A percentile compares a stretch with the other conserved stretches of the same genome.
phyloP scores from a whole-genome alignment of 2,888 invertebrate genomes.

The Fragum sueziense region DNA sequence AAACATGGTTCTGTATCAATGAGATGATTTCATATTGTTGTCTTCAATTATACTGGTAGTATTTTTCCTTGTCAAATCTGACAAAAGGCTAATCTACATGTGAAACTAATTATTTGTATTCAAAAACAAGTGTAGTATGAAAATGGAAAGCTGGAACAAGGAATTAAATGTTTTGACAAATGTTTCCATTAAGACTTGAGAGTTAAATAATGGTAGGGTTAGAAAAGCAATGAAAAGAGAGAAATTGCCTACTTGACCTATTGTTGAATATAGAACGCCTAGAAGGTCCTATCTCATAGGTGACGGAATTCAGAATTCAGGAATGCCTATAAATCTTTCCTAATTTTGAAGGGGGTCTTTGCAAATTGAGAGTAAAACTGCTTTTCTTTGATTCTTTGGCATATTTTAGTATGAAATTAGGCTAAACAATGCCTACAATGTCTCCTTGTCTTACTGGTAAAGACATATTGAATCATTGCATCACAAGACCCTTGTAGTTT shows the following conservation, averaged over 20 bases:
- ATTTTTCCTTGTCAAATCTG: too few species aligned
- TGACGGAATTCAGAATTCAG: conserved; percentile 18
- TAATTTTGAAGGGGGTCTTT: conserved; percentile 10
- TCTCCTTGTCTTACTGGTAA: not conserved
- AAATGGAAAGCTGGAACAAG: too few species aligned
- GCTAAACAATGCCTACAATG: not conserved
- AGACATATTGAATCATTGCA: too few species aligned
- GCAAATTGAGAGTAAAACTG: not conserved
- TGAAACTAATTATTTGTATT: too few species aligned
- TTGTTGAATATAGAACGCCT: conserved; percentile 3
- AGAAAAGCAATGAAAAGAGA: conserved; percentile 1
- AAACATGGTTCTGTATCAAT: too few species aligned
- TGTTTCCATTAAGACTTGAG: not conserved
- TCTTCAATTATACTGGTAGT: too few species aligned
- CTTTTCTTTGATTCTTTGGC: conserved; percentile 1
- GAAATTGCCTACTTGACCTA: conserved; percentile 16
- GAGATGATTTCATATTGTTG: too few species aligned
- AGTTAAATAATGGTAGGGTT: conserved; percentile 1
- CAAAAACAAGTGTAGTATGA: too few species aligned
- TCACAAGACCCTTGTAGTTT: too few species aligned
- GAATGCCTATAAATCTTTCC: conserved; percentile 21
- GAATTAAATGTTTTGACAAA: too few species aligned
- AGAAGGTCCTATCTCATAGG: conserved; percentile 6
- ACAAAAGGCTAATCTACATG: too few species aligned
- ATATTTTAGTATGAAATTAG: not conserved